phyloP scores from a whole-genome alignment of 2,797 vertebrate genomes.

The Micrastur ruficollis region DNA sequence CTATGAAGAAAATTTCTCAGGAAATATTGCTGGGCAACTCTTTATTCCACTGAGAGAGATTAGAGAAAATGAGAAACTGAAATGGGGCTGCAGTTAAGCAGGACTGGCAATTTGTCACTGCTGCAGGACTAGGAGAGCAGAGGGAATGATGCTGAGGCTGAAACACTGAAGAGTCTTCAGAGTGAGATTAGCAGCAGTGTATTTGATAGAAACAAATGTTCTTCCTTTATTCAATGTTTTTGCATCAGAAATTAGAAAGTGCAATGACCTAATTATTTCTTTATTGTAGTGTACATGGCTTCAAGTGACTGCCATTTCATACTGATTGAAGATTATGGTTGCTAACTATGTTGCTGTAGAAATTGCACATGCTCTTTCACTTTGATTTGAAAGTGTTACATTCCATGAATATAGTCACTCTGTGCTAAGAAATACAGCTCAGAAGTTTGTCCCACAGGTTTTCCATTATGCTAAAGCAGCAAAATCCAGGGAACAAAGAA shows the following conservation, averaged over 20 bases:
- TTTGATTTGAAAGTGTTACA: background rate
- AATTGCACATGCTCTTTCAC: background rate
- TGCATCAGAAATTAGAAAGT: conserved; percentile 4
- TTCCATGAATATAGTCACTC: background rate
- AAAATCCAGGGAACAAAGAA: background rate
- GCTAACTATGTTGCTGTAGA: background rate
- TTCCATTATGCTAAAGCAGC: background rate
- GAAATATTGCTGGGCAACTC: background rate
- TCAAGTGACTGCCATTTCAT: background rate
- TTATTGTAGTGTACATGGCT: background rate
- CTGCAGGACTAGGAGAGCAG: background rate
- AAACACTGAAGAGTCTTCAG: background rate
- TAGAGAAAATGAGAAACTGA: conserved; percentile 21
- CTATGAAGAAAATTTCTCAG: background rate
- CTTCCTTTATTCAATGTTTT: background rate
- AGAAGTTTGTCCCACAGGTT: background rate
- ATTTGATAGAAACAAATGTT: background rate
- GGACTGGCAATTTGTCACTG: background rate
- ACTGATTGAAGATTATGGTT: background rate
- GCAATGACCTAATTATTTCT: conserved; percentile 21
- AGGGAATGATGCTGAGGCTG: background rate
- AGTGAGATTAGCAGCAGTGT: background rate
- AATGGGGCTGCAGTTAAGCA: background rate
- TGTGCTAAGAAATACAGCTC: background rate
- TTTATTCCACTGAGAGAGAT: background rate